Base-by-base conservation (phyloP, 2,888 invertebrate species). In the Koerneria pararmatus region DNA sequence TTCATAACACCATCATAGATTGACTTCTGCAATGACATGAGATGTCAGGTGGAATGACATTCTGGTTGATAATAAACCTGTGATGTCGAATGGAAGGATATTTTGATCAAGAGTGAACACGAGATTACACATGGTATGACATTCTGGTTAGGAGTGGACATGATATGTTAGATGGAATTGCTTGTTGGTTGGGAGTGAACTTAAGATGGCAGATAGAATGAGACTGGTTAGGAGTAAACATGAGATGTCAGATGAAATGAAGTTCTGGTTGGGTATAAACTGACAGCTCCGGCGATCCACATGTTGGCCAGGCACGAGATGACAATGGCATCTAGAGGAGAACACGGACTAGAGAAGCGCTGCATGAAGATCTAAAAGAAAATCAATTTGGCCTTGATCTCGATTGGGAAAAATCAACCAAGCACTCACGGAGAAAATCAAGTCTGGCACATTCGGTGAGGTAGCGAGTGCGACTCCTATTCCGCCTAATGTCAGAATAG, bases 291-390 rank as follows among this genome's bases (percentile, higher is more conserved):
- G 31, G 95, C 93, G 65, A 98, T 92, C 68, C 97, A 91, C 90
- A 99, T 97, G 83, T 94, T 94, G 19, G 97, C 97, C 57, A 99
- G 87, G 85, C 97, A 97, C 85, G 95, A 93, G 5, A 99, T 92
- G 79, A 99, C 98, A 32, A 97, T 86, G 0, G 91, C 90, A 84
- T 98, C 97, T 70, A 97, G 87, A 6, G 91, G 89, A 0, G 93
- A 92, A 0, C 95, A 94, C 0, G 93, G 91, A 51, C 92, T 90
- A 82, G 95, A 95, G 82, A 98, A 90, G 35, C 88, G 88, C 85
- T 98, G 95, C 82, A 95, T 93, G 83, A 97, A 94, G 84, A 98
- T 95, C 85, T 95, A 15, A 15, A 63, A 63, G 15, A 51, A 51
- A n/a, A 51, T 51, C 24, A 51, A 51, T 6, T 8, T 41, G 46